These are phyloP conservation scores for Danionella cerebrum DNA, from an alignment of 2,113 vertebrate species.

Conservation along the genomic window DNA sequence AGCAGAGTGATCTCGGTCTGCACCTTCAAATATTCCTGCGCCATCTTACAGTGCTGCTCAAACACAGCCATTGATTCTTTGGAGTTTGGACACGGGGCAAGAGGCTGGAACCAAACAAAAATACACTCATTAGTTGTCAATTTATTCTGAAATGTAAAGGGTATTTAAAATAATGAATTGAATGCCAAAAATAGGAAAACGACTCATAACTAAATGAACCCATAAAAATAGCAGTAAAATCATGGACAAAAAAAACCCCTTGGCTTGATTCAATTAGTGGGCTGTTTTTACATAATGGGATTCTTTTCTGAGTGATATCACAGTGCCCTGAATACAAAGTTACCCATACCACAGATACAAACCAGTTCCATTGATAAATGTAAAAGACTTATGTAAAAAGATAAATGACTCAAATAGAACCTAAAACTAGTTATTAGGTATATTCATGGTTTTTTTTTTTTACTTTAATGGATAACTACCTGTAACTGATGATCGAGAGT, in stretches of 20 bases:
- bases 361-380: background rate
- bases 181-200: constrained; percentile 54
- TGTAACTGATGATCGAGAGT: constrained; percentile 97
- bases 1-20: constrained; percentile 97
- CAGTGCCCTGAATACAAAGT: background rate
- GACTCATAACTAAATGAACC: constrained; percentile 43
- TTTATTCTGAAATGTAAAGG: constrained; percentile 44
- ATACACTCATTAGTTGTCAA: constrained; percentile 49
- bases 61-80: constrained; percentile 99
- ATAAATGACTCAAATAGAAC: too few species aligned
- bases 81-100: constrained; percentile 97
- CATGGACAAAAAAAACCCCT: too few species aligned
- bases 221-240: constrained; percentile 44
- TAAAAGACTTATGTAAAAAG: background rate
- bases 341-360: background rate
- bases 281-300: constrained; percentile 18
- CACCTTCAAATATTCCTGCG: constrained; percentile 98
- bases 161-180: constrained; percentile 56
- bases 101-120: constrained; percentile 76
- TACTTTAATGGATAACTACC: constrained; percentile 65
- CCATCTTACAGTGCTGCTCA: constrained; percentile 99
- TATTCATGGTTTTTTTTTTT: too few species aligned
- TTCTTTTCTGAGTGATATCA: background rate
- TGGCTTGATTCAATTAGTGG: constrained; percentile 24
- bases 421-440: too few species aligned